Conservation (phyloP, 2,888 invertebrate species). For the Stenodema calcarata region DNA sequence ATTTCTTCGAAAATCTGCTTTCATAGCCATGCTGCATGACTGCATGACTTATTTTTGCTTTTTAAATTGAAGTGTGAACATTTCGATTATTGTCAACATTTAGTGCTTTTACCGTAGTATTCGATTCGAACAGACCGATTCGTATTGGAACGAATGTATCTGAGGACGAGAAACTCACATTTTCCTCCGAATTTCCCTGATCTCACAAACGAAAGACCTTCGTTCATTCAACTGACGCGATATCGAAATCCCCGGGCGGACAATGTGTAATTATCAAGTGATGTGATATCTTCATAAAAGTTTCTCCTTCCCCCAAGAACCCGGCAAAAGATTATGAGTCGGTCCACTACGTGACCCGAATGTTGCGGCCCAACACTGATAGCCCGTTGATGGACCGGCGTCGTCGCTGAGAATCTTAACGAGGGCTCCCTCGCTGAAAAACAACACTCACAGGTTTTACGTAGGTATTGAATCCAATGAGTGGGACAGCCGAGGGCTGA, state of each 20-base stretch:
- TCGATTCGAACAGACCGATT: too few species aligned
- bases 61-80: too few species aligned
- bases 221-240: neutral
- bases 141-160: too few species aligned
- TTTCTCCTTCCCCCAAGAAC: too few species aligned
- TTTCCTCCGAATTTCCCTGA: too few species aligned
- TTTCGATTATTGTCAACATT: too few species aligned
- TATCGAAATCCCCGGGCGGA: neutral
- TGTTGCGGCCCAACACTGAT: neutral
- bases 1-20: too few species aligned
- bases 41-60: too few species aligned
- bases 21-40: too few species aligned
- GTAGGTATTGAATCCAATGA: neutral
- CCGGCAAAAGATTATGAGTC: neutral
- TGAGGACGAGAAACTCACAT: too few species aligned
- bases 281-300: neutral
- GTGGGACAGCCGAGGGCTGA: neutral
- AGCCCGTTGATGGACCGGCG: neutral
- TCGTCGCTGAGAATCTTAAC: neutral
- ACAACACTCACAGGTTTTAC: neutral
- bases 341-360: neutral
- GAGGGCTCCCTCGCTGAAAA: neutral
- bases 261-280: neutral
- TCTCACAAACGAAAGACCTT: too few species aligned
- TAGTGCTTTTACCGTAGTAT: too few species aligned